phyloP scores from a whole-genome alignment of 2,113 vertebrate genomes.

The Tachysurus fulvidraco region DNA sequence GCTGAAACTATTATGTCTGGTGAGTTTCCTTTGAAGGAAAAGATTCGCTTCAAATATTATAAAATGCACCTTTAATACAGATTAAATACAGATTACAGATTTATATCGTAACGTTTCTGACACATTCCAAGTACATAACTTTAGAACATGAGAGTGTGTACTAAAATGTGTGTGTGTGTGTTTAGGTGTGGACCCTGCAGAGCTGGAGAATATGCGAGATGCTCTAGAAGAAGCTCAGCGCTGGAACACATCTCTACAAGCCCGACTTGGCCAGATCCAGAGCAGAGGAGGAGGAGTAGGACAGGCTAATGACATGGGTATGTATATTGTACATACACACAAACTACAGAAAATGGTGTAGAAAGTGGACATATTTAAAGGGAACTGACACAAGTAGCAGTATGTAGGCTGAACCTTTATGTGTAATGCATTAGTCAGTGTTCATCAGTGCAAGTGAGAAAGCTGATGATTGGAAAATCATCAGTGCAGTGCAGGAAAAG shows the following conservation, averaged over 20 bases:
- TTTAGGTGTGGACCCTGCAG: constrained; percentile 64
- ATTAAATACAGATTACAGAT: neutral
- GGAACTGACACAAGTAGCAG: neutral
- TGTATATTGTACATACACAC: neutral
- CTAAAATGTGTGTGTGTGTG: constrained; percentile 10
- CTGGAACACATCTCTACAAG: constrained; percentile 77
- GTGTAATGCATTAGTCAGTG: neutral
- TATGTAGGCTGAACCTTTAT: neutral
- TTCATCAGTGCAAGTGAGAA: neutral
- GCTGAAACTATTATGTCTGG: neutral
- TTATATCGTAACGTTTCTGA: neutral
- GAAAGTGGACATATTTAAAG: neutral
- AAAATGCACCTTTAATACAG: neutral
- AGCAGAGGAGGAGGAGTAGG: constrained; percentile 75
- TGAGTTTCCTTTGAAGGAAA: neutral
- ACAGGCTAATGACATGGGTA: constrained; percentile 69
- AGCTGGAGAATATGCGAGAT: constrained; percentile 71
- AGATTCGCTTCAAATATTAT: neutral
- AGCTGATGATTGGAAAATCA: neutral
- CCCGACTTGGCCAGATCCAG: constrained; percentile 76
- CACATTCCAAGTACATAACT: neutral
- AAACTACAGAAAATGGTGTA: neutral
- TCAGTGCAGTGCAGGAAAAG: neutral
- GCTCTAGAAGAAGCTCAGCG: constrained; percentile 78
- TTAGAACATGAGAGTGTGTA: neutral